Base-by-base conservation (phyloP, 1,140 invertebrate genomes). In the Zaprionus ghesquierei region DNA sequence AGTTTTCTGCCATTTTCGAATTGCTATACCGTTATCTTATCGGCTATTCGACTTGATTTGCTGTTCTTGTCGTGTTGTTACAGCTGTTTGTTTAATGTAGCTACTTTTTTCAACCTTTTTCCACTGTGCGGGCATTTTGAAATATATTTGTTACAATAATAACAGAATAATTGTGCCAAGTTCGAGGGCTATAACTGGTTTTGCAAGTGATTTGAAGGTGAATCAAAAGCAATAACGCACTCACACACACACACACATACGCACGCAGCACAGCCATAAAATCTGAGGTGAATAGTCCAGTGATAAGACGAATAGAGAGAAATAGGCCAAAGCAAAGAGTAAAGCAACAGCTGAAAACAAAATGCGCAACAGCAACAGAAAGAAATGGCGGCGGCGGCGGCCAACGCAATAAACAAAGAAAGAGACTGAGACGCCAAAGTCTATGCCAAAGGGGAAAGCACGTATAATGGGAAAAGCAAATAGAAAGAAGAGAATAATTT, bases 141-240 rank as follows among this genome's bases (percentile, higher is more conserved):
- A 55, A 62, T 64, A 44, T 68, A 69, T 66, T 41, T 41, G 35
- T 15, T 38, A 38, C 13, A n/a, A 38, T 38, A 38, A 38, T 59
- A 46, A 33, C 58, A 64, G 22, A 50, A 23, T n/a, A 71, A 69
- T 66, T 61, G 38, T 70, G 69, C 51, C 75, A 81, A 87, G 81
- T 86, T 87, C 61, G 71, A 75, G 79, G 81, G 66, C 70, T 9
- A 65, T 18, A 86, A 87, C 86, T 58, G 59, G 82, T 81, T 89
- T 87, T 13, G 18, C 29, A 62, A 59, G 13, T 35, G 8, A 15
- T 62, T 44, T 27, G 49, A 76, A 82, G 76, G 69, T 89, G 84
- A 89, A 69, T 89, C 79, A 89, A 50, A 38, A 35, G 27, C 1
- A 18, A 44, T 2, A 41, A 31, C 31, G 23, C 44, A 29, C 15